Evolutionary conservation across 2,113 vertebrate species (phyloP).

Genomic region (Hoplias malabaricus): DNA sequence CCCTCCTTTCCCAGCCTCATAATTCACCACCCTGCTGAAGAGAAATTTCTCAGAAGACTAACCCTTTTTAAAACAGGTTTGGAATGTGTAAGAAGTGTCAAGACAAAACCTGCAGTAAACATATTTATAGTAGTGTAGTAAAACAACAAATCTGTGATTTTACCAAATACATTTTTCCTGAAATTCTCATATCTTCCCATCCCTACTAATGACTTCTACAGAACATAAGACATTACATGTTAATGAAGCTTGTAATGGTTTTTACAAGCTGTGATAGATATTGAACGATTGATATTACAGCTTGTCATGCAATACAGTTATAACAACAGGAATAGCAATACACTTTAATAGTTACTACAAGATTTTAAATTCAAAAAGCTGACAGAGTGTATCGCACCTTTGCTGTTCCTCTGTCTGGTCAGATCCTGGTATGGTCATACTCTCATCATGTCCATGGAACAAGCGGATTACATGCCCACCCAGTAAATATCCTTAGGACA

Average conservation of each 20-base stretch:
- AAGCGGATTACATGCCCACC: slow-evolving; percentile 93
- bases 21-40: slow-evolving; percentile 83
- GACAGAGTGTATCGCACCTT: slow-evolving; percentile 74
- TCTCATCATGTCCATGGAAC: slow-evolving; percentile 94
- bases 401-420: slow-evolving; percentile 84
- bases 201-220: not conserved
- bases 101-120: too few relatives aligned
- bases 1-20: slow-evolving; percentile 88
- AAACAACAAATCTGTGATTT: too few relatives aligned
- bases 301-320: too few relatives aligned
- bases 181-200: not conserved
- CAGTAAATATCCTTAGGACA: slow-evolving; percentile 80
- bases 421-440: slow-evolving; percentile 88
- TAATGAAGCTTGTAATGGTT: too few relatives aligned
- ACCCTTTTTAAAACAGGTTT: too few relatives aligned
- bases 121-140: too few relatives aligned
- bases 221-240: not conserved
- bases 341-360: not conserved
- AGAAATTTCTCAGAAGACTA: slow-evolving; percentile 4
- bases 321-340: too few relatives aligned
- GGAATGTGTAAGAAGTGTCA: too few relatives aligned
- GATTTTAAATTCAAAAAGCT: not conserved
- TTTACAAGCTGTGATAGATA: too few relatives aligned
- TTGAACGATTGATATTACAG: too few relatives aligned
- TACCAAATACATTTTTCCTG: not conserved